phyloP scores from a whole-genome alignment of 2,888 invertebrate genomes.

The Ctenicera cuprea region DNA sequence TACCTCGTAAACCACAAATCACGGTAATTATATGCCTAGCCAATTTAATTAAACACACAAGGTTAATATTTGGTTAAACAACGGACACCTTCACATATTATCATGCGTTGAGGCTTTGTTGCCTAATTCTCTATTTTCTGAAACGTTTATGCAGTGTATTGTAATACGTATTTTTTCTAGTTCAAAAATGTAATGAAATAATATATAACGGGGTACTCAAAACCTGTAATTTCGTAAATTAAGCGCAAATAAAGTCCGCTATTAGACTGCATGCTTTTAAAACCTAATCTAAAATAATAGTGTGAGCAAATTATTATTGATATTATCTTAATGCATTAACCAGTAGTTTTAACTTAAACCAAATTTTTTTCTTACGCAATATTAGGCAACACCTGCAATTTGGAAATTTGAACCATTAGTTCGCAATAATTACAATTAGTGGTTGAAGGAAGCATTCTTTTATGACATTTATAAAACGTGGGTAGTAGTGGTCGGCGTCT shows the following conservation, averaged over 20 bases:
- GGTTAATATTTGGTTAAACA: slow-evolving; percentile 20
- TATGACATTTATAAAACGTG: slow-evolving; percentile 5
- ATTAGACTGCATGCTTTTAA: neutral
- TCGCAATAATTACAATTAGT: neutral
- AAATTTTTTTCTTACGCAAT: neutral
- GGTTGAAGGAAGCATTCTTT: neutral
- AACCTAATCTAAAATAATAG: neutral
- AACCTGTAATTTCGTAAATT: neutral
- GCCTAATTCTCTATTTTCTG: neutral
- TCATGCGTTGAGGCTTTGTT: neutral
- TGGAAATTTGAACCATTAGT: slow-evolving; percentile 17
- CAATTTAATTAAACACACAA: slow-evolving; percentile 13
- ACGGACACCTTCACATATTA: slow-evolving; percentile 1
- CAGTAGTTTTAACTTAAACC: neutral
- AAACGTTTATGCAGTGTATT: neutral
- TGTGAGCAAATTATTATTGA: neutral
- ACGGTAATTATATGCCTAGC: neutral
- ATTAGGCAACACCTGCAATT: neutral
- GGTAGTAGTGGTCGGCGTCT: neutral
- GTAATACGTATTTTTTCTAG: neutral
- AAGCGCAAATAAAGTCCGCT: neutral
- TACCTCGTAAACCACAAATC: slow-evolving; percentile 16
- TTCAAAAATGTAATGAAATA: too few relatives aligned
- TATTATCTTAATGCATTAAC: slow-evolving; percentile 5
- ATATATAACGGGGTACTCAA: too few relatives aligned